A percentile compares a stretch with the other conserved stretches of the same genome.
Evolutionary conservation across 2,888 invertebrate genomes (phyloP).

Genomic region (Sylvicola fuscatus): DNA sequence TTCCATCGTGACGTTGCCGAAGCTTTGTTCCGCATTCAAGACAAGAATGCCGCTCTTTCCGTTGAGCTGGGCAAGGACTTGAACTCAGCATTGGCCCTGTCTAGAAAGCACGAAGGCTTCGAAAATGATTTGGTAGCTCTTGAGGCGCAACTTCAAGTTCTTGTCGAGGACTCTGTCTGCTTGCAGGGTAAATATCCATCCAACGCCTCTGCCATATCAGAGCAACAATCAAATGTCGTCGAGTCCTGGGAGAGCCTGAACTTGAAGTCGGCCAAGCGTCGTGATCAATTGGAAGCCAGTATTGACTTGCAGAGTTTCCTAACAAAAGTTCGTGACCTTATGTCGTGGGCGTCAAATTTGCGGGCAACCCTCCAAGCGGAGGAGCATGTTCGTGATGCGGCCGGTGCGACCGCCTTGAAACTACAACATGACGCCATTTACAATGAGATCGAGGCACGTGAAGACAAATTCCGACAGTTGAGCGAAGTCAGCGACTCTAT

Average conservation of each 20-base stretch:
- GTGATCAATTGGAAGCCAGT: slow-evolving; percentile 65
- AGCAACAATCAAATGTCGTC: slow-evolving; percentile 68
- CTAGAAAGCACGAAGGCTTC: slow-evolving; percentile 76
- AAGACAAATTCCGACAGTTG: slow-evolving; percentile 54
- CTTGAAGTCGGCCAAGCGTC: slow-evolving; percentile 57
- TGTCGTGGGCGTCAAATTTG: slow-evolving; percentile 69
- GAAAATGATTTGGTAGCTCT: slow-evolving; percentile 85
- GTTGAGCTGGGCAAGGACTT: slow-evolving; percentile 64
- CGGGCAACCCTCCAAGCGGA: slow-evolving; percentile 58
- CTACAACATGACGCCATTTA: slow-evolving; percentile 67
- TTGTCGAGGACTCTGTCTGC: slow-evolving; percentile 82
- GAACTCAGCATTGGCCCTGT: slow-evolving; percentile 61
- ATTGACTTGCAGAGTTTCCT: slow-evolving; percentile 78
- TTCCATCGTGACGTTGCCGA: slow-evolving; percentile 94
- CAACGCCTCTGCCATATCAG: slow-evolving; percentile 74
- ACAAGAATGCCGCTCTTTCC: slow-evolving; percentile 70
- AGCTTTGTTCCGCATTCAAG: slow-evolving; percentile 71
- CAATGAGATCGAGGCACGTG: slow-evolving; percentile 74
- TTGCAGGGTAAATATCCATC: slow-evolving; percentile 79
- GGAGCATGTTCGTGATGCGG: slow-evolving; percentile 63
- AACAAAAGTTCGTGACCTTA: slow-evolving; percentile 68
- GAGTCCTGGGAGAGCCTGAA: slow-evolving; percentile 76
- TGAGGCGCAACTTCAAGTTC: slow-evolving; percentile 74
- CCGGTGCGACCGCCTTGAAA: slow-evolving; percentile 57
- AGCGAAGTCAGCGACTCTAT: slow-evolving; percentile 61